Evolutionary conservation across 2,113 vertebrate genomes (phyloP), one percentile per base, ranked within the genome.

Genomic region (Porphyrio hochstetteri): DNA sequence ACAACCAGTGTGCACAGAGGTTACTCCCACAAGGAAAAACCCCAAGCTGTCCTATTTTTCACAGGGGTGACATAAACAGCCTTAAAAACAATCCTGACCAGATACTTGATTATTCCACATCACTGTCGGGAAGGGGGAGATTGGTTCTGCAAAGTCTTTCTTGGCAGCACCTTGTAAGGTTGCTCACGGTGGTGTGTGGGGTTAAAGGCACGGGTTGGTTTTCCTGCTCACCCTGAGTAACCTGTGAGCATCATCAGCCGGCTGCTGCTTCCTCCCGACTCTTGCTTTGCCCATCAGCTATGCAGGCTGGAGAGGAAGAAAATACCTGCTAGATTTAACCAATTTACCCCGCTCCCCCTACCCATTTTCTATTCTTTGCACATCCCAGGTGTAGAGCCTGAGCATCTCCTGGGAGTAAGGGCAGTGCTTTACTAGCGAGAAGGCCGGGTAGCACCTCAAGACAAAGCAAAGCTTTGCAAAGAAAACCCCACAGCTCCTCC

Each of bases 111-210:
- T 74, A 59, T 59, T 55, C 74, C 65, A 16, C 57, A 4, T 23
- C 5, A 10, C 35, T 52, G 17, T 57, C 67, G 38, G 56, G 44
- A 59, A 48, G 35, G 16, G 57, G 35, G 76, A 16, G 40, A 31
- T 5, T 29, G 27, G 27, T n/a, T 69, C 60, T 35, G 35, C 21
- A 33, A 67, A 65, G 40, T 3, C 16, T 17, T 27, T n/a, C 42
- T 25, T 12, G 52, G 42, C 17, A 28, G 84, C 35, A 48, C 16
- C 33, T 27, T 16, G 23, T 10, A 29, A 52, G 60, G 85, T 81
- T 63, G 88, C 75, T 77, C 0, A 2, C 15, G 0, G 4, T 79
- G 55, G 46, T 27, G 27, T 0, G 1, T 0, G 2, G 35, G 35
- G 69, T 55, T 48, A 2, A 10, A 50, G 61, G 57, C 24, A n/a